Percentiles rank a stretch among this genome's conserved stretches.
These are phyloP conservation scores for Parotia lawesii DNA, from an alignment of 2,113 vertebrate genomes.

Conservation along the genomic window DNA sequence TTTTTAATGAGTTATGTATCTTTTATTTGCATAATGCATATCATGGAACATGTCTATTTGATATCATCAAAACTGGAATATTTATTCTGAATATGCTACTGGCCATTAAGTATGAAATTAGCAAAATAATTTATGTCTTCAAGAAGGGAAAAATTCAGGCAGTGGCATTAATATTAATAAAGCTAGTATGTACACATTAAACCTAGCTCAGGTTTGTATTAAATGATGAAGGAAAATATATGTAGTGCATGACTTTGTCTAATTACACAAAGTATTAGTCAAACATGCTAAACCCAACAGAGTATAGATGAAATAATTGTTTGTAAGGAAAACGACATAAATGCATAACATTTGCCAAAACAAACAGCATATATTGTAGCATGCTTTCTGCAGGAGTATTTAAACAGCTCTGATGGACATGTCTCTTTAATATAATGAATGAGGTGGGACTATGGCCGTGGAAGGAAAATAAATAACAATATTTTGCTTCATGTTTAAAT, in stretches of 20 bases:
- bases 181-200: background rate
- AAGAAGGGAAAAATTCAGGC: background rate
- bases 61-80: slow-evolving; percentile 14
- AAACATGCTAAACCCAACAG: background rate
- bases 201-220: background rate
- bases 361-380: background rate
- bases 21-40: slow-evolving; percentile 43
- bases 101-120: slow-evolving; percentile 20
- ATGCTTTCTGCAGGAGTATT: background rate
- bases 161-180: background rate
- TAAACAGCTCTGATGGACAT: background rate
- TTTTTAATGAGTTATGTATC: background rate
- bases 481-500: background rate
- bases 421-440: background rate
- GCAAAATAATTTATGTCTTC: background rate
- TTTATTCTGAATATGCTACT: background rate
- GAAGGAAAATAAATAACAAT: background rate
- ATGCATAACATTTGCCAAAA: background rate
- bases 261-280: background rate
- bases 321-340: background rate
- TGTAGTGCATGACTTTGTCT: background rate
- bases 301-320: background rate
- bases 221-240: slow-evolving; percentile 7
- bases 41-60: slow-evolving; percentile 5
- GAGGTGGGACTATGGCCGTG: background rate